These are phyloP conservation scores for Ophion ellenae DNA, from an alignment of 2,888 invertebrate species.

Conservation along the genomic window DNA sequence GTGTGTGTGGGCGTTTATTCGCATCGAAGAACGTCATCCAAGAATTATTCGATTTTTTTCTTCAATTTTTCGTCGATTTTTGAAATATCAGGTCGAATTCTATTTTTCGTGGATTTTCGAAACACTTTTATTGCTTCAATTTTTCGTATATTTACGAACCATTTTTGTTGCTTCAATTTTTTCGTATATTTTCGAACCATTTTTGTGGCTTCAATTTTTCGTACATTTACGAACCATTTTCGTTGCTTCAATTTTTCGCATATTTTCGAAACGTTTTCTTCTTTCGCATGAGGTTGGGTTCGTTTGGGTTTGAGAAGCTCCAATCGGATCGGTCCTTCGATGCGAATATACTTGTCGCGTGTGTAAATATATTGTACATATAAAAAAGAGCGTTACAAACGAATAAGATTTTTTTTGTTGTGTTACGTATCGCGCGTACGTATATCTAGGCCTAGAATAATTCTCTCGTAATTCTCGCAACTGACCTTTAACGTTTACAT, in stretches of 20 bases:
- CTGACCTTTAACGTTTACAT: conserved; percentile 68
- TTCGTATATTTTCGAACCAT: background rate
- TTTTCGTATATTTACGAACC: too few species aligned
- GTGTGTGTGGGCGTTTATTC: conserved; percentile 34
- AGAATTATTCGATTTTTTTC: background rate
- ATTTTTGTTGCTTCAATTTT: background rate
- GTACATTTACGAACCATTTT: too few species aligned
- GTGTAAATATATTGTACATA: conserved; percentile 29
- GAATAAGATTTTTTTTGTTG: conserved; percentile 60
- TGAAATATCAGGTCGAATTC: background rate
- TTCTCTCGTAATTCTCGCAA: conserved; percentile 71
- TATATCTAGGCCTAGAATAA: conserved; percentile 79
- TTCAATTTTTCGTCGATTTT: background rate
- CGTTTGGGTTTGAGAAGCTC: background rate
- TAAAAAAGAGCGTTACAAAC: conserved; percentile 58
- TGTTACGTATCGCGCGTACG: conserved; percentile 72
- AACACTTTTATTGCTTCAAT: background rate
- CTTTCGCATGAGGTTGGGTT: background rate
- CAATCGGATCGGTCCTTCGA: background rate
- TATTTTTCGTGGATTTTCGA: background rate
- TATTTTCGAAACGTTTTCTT: too few species aligned
- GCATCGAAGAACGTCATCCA: conserved; percentile 20
- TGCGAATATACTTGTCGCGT: conserved; percentile 32
- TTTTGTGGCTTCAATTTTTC: too few species aligned
- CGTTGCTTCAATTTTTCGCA: too few species aligned